Evolutionary conservation across 2,888 invertebrate genomes (phyloP), one percentile per base, ranked within the genome.

Genomic region (Atrina japonica): DNA sequence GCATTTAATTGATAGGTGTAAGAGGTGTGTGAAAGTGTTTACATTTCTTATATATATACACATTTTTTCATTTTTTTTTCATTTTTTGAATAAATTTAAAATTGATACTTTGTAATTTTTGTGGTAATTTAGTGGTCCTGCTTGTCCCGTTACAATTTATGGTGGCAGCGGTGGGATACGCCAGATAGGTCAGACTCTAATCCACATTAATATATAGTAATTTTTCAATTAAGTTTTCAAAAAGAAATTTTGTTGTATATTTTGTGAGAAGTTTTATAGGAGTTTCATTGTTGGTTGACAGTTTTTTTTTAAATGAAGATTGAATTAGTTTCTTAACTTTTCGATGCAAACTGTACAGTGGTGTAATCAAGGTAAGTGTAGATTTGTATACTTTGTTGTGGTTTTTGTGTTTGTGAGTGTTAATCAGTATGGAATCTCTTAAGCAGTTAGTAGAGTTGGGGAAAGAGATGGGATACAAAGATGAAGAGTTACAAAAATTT

Each of bases 111-210:
- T n/a, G n/a, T n/a, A n/a, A n/a, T n/a, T n/a, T n/a, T n/a, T n/a
- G n/a, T n/a, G n/a, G n/a, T n/a, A n/a, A n/a, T n/a, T n/a, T n/a
- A n/a, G n/a, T 23, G 18, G 16, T 21, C 25, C 49, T 18, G 21
- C 25, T 49, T 49, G 11, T 18, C 49, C 49, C 21, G 30, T 40
- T 29, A 56, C n/a, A 35, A 45, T 27, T 27, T 47, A 30, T 60
- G 61, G 61, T 61, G 49, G 49, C 61, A 61, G 61, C 49, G 30
- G 45, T 59, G 59, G 59, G 59, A 59, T 59, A 23, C n/a, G n/a
- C n/a, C n/a, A n/a, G n/a, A n/a, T n/a, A n/a, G n/a, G 23, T 30
- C 11, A 30, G 21, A 55, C 53, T 18, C 18, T 30, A 16, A n/a
- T 18, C 11, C 23, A 23, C 23, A 9, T n/a, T 55, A 9, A 16